Conservation (phyloP, 2,113 vertebrate genomes). For the Myodes glareolus region DNA sequence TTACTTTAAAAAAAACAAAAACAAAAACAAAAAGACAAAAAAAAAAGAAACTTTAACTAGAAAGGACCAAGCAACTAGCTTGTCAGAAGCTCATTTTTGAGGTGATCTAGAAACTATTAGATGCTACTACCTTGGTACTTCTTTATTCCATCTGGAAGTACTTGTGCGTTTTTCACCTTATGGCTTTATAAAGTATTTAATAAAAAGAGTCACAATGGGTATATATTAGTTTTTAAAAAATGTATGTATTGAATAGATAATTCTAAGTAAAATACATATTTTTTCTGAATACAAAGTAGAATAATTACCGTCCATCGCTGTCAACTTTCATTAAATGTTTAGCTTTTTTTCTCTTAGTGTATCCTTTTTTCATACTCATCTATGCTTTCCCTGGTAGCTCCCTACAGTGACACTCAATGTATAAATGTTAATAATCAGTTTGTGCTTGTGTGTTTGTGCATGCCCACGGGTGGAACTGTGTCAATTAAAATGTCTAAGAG, state of each 20-base stretch:
- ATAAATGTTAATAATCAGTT: background rate
- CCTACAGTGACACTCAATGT: too few relatives aligned
- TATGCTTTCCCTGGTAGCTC: background rate
- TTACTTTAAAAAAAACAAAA: too few relatives aligned
- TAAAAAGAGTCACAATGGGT: background rate
- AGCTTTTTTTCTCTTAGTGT: background rate
- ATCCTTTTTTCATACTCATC: background rate
- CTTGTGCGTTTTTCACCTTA: fast-evolving
- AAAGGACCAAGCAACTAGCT: background rate
- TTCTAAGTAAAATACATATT: background rate
- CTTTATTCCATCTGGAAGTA: background rate
- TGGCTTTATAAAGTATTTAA: background rate
- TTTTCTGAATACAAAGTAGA: background rate
- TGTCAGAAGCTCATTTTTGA: background rate
- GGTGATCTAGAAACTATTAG: background rate
- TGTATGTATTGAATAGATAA: background rate
- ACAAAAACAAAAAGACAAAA: too few relatives aligned
- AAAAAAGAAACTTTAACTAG: too few relatives aligned
- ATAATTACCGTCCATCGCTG: background rate
- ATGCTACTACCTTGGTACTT: background rate
- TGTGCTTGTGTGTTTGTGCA: background rate
- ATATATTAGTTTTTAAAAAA: background rate
- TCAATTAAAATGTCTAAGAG: background rate
- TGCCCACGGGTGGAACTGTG: too few relatives aligned
- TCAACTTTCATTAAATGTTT: background rate